Conservation (phyloP, 2,113 vertebrate species). For the Cephalophus harveyi region DNA sequence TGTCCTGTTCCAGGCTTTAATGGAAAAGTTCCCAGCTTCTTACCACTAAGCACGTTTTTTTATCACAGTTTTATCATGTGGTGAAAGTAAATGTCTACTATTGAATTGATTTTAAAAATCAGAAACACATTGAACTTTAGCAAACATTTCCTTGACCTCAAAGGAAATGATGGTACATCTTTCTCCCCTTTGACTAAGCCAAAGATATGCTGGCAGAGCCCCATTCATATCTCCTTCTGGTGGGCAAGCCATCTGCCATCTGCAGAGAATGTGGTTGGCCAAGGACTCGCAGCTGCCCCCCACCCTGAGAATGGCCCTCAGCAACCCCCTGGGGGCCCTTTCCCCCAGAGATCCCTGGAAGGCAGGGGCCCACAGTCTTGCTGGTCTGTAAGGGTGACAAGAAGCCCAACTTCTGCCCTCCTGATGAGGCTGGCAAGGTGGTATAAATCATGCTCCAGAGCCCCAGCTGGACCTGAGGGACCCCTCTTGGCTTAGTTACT, state of each 20-base stretch:
- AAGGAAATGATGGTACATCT: too few species aligned
- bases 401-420: background rate
- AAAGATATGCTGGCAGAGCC: background rate
- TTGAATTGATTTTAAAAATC: background rate
- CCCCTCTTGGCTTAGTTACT: rapidly evolving
- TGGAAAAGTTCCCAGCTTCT: background rate
- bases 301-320: background rate
- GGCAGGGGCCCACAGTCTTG: background rate
- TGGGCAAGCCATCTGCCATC: background rate
- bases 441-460: rapidly evolving
- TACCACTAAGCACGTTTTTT: background rate
- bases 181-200: background rate
- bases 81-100: background rate
- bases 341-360: background rate
- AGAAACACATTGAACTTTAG: background rate
- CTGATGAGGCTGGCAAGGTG: background rate
- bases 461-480: background rate
- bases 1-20: background rate
- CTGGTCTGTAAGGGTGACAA: background rate
- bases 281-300: rapidly evolving
- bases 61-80: background rate
- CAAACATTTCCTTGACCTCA: background rate
- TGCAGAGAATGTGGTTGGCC: too few species aligned
- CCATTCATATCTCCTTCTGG: background rate
- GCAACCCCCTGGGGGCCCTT: rapidly evolving